Base-by-base conservation (phyloP, 2,797 vertebrate species). In the Centropyge bicolor region DNA sequence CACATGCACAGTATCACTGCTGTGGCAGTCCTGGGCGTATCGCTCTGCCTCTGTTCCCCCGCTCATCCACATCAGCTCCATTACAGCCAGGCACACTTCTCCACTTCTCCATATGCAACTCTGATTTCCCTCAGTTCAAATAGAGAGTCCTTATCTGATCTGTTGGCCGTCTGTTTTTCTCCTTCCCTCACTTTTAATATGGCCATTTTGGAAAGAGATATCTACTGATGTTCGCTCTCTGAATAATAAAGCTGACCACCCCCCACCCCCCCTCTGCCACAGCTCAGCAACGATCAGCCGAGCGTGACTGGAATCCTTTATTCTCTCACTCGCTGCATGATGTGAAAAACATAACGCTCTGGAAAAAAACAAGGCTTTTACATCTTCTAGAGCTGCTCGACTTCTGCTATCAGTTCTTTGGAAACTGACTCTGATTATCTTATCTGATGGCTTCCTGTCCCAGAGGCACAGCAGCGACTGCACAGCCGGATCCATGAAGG, bases 291-390 rank as follows among this genome's bases (percentile, higher is more conserved):
- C 88, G 86, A 90, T 68, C 83, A 80, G 56, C 78, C 84, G 86
- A 76, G 65, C 56, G 17, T 85, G 80, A 83, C 87, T 67, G 68
- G 64, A 79, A 83, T 85, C 63, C 69, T 88, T 90, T 89, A 74
- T 86, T 91, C 79, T 89, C 80, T 89, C 40, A 69, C 84, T 84
- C 19, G 10, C 76, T 65, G 71, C 70, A 65, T 90, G 86, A 93
- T 92, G 89, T 86, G 51, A 93, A 94, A 93, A 94, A 89, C 91
- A 93, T 71, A 77, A 79, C 78, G 43, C 85, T 65, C 76, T 72
- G 64, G 8, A 0, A 59, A 77, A 74, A 76, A 78, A 74, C 1
- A 40, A 64, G 16, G 46, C 19, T 81, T 88, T 86, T 83, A 84
- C 80, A 79, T 90, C 87, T 82, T 78, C 83, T 86, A 88, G 84